phyloP scores from a whole-genome alignment of 2,888 invertebrate genomes.

The Anthophora plumipes region DNA sequence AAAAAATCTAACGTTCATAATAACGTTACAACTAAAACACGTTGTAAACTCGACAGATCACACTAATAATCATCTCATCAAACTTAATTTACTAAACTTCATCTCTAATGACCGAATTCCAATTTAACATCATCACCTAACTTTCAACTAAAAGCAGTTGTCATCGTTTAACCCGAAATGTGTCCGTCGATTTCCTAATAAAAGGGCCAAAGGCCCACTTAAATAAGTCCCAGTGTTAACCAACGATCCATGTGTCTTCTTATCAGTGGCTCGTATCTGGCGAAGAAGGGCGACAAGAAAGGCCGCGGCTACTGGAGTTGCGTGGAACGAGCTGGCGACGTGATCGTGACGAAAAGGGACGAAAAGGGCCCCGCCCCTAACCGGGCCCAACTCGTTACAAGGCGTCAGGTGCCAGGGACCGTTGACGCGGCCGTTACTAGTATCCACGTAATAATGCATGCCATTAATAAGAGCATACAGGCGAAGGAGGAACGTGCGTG shows the following conservation, averaged over 20 bases:
- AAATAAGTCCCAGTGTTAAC: background rate
- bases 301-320: slow-evolving; percentile 56
- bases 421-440: slow-evolving; percentile 83
- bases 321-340: slow-evolving; percentile 31
- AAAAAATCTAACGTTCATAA: too few species aligned
- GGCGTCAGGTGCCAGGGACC: slow-evolving; percentile 83
- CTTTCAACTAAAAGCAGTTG: background rate
- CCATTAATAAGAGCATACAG: slow-evolving; percentile 81
- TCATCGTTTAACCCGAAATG: too few species aligned
- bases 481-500: slow-evolving; percentile 72
- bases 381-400: slow-evolving; percentile 73
- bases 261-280: slow-evolving; percentile 10
- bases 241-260: background rate
- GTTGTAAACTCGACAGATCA: too few species aligned
- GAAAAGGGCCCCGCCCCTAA: slow-evolving; percentile 62
- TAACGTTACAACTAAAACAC: too few species aligned
- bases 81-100: too few species aligned
- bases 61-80: too few species aligned
- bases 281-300: slow-evolving; percentile 33
- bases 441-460: slow-evolving; percentile 81
- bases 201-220: too few species aligned
- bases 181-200: background rate
- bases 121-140: background rate
- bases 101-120: background rate
- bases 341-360: slow-evolving; percentile 70